phyloP scores from a whole-genome alignment of 1,140 invertebrate genomes.

The Drosophila ambigua region DNA sequence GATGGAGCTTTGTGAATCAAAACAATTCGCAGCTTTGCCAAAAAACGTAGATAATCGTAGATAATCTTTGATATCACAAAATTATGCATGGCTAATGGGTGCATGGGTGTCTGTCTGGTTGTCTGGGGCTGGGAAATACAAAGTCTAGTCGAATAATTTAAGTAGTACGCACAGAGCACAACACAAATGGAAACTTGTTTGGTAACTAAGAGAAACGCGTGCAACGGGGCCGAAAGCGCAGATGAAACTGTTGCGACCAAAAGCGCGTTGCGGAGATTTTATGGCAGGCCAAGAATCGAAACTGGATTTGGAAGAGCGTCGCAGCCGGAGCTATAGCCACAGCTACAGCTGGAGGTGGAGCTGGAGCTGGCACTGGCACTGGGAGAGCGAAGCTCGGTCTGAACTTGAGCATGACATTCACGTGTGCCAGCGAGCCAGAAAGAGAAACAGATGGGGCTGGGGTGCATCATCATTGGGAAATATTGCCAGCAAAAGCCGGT shows the following conservation, averaged over 20 bases:
- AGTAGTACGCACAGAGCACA: constrained; percentile 65
- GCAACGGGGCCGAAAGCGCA: constrained; percentile 66
- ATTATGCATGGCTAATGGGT: constrained; percentile 60
- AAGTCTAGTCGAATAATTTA: constrained; percentile 52
- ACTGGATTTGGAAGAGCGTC: constrained; percentile 41
- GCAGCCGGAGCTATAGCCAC: constrained; percentile 1
- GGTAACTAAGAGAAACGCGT: constrained; percentile 40
- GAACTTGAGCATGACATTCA: constrained; percentile 74
- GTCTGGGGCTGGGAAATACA: constrained; percentile 15
- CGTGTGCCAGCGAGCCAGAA: constrained; percentile 29
- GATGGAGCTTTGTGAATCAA: too few relatives aligned
- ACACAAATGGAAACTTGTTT: constrained; percentile 68
- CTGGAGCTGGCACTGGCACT: too few relatives aligned
- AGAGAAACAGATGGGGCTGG: constrained; percentile 19
- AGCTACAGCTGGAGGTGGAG: not conserved
- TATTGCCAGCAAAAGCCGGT: constrained; percentile 68
- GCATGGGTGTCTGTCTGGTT: too few relatives aligned
- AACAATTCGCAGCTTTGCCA: constrained; percentile 19
- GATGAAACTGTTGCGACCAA: constrained; percentile 77
- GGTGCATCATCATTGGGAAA: constrained; percentile 67
- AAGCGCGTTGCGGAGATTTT: constrained; percentile 69
- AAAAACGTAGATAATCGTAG: constrained; percentile 19
- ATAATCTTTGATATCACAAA: constrained; percentile 2
- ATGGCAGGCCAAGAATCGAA: constrained; percentile 75
- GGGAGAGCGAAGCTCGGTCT: constrained; percentile 19